Conservation (phyloP, 2,113 vertebrate species). For the Aramus guarauna region DNA sequence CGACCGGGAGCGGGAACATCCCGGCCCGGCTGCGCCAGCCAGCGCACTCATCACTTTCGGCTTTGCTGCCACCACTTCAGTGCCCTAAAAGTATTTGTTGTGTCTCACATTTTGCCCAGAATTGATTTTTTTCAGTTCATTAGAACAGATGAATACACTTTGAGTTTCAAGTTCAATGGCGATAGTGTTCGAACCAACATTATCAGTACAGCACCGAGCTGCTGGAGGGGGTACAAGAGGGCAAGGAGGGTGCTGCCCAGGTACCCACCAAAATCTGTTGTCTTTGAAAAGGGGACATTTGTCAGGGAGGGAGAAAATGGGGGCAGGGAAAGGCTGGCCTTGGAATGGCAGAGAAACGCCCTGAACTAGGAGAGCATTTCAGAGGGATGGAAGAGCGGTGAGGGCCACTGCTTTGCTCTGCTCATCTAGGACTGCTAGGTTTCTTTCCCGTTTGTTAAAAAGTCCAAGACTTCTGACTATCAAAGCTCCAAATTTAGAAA, state of each 20-base stretch:
- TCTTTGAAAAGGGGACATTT: background rate
- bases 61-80: background rate
- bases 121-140: background rate
- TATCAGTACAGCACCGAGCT: background rate
- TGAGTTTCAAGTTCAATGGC: background rate
- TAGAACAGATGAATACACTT: background rate
- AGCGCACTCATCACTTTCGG: background rate
- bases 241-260: background rate
- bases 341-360: background rate
- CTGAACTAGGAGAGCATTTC: background rate
- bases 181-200: background rate
- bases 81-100: background rate
- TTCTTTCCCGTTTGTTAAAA: background rate
- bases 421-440: background rate
- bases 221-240: background rate
- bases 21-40: background rate
- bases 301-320: background rate
- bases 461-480: background rate
- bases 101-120: background rate
- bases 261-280: background rate
- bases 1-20: background rate
- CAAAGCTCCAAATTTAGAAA: background rate
- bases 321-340: rapidly evolving
- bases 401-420: background rate
- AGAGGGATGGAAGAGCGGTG: background rate